Base-by-base conservation (phyloP, 2,888 invertebrate genomes). In the Plebejus anna region DNA sequence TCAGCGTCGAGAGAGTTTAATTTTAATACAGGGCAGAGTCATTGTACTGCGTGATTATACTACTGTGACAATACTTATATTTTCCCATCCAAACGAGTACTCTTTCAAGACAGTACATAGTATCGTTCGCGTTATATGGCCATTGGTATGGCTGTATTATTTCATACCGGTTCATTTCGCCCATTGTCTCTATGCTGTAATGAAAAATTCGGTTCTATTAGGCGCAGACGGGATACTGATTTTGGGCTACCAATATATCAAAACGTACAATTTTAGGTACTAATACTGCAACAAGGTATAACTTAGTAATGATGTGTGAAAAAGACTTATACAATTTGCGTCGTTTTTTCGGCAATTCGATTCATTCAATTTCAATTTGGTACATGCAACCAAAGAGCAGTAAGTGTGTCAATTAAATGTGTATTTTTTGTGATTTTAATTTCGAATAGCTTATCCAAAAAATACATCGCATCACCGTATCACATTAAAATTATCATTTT, bases 161-260 rank as follows among this genome's bases (percentile, higher is more conserved):
- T 78, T 82, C 81, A 86, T 86, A 84, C 82, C 81, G 84, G 82
- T 85, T 86, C 86, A 87, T 87, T 86, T 85, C 84, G 84, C 84
- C 85, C 82, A 86, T 90, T 91, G 91, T 90, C 87, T 86, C 84
- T 82, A 82, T 79, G 76, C 80, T 80, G 84, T 86, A 86, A 89
- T 89, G 89, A 89, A 88, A 87, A 87, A 81, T 79, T 80, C 76
- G 78, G 79, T 79, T 81, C 75, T 77, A 78, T 79, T 79, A 5
- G 66, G 66, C 4, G 32, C 66, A 36, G 32, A 66, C 66, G 66
- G 16, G 32, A 32, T 3, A 66, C 32, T 5, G 66, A 36, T 1
- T 66, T 32, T 36, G 28, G 32, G 5, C 1, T 6, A 28, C 28
- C 9, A 28, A 22, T 11, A 3, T 11, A 28, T 28, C 3, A 4